A percentile compares a stretch with the other conserved stretches of the same genome.
These are phyloP conservation scores for Agriotes lineatus DNA, from an alignment of 2,888 invertebrate genomes.

Conservation along the genomic window DNA sequence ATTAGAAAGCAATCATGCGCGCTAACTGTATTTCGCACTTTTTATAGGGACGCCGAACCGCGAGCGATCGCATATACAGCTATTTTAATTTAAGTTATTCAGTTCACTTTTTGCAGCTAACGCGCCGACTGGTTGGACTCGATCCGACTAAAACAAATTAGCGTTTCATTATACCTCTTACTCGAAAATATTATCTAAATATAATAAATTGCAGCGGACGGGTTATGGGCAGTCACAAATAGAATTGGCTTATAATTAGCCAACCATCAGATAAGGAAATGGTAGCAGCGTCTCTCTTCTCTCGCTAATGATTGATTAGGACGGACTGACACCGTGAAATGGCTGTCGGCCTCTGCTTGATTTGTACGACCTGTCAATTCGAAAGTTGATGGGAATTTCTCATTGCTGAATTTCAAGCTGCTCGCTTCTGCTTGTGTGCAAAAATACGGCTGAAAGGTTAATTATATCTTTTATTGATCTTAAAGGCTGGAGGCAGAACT, in stretches of 20 bases:
- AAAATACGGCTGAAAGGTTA: too few relatives aligned
- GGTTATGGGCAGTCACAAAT: slow-evolving; percentile 9
- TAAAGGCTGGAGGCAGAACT: too few relatives aligned
- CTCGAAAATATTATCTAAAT: slow-evolving; percentile 9
- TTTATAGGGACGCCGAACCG: slow-evolving; percentile 45
- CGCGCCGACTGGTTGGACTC: slow-evolving; percentile 5
- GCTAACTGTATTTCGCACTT: slow-evolving; percentile 54
- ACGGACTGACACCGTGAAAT: slow-evolving; percentile 15
- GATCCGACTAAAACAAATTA: slow-evolving; percentile 14
- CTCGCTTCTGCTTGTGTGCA: too few relatives aligned
- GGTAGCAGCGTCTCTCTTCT: neutral
- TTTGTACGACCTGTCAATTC: slow-evolving; percentile 11
- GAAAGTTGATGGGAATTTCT: slow-evolving; percentile 7
- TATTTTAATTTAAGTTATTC: slow-evolving; percentile 56
- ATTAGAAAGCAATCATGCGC: slow-evolving; percentile 57
- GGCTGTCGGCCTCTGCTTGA: neutral
- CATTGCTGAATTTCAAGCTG: too few relatives aligned
- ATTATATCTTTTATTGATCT: too few relatives aligned
- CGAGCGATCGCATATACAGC: slow-evolving; percentile 53
- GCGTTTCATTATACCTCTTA: slow-evolving; percentile 6
- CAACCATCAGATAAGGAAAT: slow-evolving; percentile 7
- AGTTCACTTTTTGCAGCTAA: slow-evolving; percentile 51
- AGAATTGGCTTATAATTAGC: slow-evolving; percentile 11
- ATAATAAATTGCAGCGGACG: slow-evolving; percentile 12
- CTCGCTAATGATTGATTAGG: slow-evolving; percentile 12